Conservation (phyloP, 2,113 vertebrate genomes). For the Gallinago paraguaiae region DNA sequence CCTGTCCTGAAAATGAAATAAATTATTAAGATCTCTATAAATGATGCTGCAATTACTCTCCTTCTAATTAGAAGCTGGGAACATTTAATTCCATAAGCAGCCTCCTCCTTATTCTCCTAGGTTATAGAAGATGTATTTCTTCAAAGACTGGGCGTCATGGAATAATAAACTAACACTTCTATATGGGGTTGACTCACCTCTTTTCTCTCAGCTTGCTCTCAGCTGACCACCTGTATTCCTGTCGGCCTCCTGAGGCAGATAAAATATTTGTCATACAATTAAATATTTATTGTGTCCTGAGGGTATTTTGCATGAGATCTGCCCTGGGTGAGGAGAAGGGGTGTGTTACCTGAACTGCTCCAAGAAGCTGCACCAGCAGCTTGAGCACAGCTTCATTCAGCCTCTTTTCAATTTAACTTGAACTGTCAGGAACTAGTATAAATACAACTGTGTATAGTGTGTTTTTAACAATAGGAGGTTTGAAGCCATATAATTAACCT, state of each 20-base stretch:
- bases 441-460: neutral
- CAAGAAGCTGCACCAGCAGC: neutral
- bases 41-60: neutral
- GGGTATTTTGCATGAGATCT: neutral
- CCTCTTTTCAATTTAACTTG: neutral
- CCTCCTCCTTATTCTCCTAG: neutral
- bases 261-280: constrained; percentile 2
- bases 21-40: constrained; percentile 7
- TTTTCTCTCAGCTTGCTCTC: neutral
- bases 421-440: neutral
- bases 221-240: constrained; percentile 7
- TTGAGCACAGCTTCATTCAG: neutral
- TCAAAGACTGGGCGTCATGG: neutral
- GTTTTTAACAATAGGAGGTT: neutral
- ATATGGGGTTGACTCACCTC: constrained; percentile 6
- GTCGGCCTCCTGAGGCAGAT: constrained; percentile 4
- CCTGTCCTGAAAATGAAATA: constrained; percentile 8
- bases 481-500: neutral
- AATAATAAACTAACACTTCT: constrained; percentile 11
- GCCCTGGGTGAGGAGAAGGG: neutral
- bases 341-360: neutral
- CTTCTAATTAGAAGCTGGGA: constrained; percentile 24
- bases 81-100: neutral
- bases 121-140: constrained; percentile 23
- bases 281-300: constrained; percentile 21